Percentiles rank a stretch among this genome's conserved stretches.
phyloP scores from a whole-genome alignment of 2,797 vertebrate genomes.

The Liparis tanakae region DNA sequence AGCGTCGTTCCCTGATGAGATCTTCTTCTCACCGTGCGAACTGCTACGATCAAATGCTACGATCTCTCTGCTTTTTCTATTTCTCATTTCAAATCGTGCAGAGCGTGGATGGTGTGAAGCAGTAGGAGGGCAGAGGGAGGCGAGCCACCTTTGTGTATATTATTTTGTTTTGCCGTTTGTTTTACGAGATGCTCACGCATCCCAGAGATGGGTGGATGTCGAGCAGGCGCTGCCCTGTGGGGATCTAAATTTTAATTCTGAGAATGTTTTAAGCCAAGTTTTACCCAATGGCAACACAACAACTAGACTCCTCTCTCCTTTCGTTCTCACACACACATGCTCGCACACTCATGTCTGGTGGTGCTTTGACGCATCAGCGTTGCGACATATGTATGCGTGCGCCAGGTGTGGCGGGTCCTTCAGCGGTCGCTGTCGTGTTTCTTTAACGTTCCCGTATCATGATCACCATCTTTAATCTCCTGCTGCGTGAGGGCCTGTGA shows the following conservation, averaged over 20 bases:
- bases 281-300: slow-evolving; percentile 65
- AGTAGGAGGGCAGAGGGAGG: background rate
- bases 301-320: slow-evolving; percentile 34
- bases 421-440: slow-evolving; percentile 46
- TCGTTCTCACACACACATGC: slow-evolving; percentile 60
- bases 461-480: slow-evolving; percentile 69
- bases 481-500: slow-evolving; percentile 55
- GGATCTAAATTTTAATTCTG: slow-evolving; percentile 69
- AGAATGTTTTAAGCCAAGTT: slow-evolving; percentile 65
- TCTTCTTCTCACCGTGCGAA: slow-evolving; percentile 4
- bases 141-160: slow-evolving; percentile 9
- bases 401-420: slow-evolving; percentile 51
- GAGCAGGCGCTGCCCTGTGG: slow-evolving; percentile 56
- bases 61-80: background rate
- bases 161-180: slow-evolving; percentile 17
- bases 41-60: background rate
- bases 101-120: background rate
- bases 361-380: slow-evolving; percentile 33
- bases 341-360: background rate
- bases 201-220: slow-evolving; percentile 55
- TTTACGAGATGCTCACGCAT: slow-evolving; percentile 47
- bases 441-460: slow-evolving; percentile 57
- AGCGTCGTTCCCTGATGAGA: slow-evolving; percentile 20
- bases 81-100: background rate
- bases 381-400: slow-evolving; percentile 38